These are phyloP conservation scores for Hypsopygia costalis DNA, from an alignment of 2,888 invertebrate genomes.

Conservation along the genomic window DNA sequence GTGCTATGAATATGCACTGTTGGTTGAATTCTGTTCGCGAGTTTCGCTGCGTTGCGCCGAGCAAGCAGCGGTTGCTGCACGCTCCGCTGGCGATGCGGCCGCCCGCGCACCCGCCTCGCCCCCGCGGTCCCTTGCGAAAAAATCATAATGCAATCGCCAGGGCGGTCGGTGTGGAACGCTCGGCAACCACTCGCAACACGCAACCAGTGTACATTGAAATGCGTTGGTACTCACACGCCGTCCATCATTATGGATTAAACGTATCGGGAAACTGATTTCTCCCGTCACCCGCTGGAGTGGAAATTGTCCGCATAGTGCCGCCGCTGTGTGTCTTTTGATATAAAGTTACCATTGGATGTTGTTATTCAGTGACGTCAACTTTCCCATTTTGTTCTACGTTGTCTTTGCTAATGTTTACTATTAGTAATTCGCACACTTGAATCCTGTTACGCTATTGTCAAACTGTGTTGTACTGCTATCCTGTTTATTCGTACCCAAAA, in stretches of 20 bases:
- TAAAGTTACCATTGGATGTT: conserved; percentile 68
- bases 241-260: conserved; percentile 74
- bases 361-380: conserved; percentile 71
- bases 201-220: conserved; percentile 77
- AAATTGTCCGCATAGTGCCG: conserved; percentile 41
- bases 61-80: conserved; percentile 68
- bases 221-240: conserved; percentile 77
- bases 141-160: conserved; percentile 79
- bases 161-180: conserved; percentile 77
- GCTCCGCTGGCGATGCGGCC: conserved; percentile 63
- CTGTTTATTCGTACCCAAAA: too few species aligned
- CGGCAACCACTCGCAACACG: conserved; percentile 67
- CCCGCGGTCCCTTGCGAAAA: conserved; percentile 77
- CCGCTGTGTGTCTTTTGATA: conserved; percentile 34
- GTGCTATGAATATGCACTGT: conserved; percentile 37
- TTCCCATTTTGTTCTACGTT: conserved; percentile 25
- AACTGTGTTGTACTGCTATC: background rate
- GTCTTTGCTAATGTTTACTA: conserved; percentile 22
- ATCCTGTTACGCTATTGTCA: conserved; percentile 7
- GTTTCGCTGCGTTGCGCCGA: conserved; percentile 62
- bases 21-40: conserved; percentile 41
- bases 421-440: conserved; percentile 9
- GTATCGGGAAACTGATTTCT: conserved; percentile 72
- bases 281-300: conserved; percentile 55
- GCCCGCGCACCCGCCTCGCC: conserved; percentile 53